These are phyloP conservation scores for Scelioninae gen. 1 DNA, from an alignment of 2,888 invertebrate species.

Conservation along the genomic window DNA sequence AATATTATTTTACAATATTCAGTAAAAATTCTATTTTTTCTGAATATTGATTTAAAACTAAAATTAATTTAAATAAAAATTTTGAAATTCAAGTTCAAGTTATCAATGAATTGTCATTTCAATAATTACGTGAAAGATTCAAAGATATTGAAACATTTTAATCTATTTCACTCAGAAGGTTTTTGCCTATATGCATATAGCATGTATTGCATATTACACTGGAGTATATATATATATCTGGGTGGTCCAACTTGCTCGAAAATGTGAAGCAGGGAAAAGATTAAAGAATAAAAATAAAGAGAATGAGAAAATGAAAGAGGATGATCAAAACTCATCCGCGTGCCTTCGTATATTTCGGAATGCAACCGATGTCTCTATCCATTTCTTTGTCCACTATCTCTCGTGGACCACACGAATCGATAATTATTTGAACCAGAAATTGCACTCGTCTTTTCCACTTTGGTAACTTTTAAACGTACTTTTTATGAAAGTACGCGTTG, in stretches of 20 bases:
- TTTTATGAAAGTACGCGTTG: constrained; percentile 75
- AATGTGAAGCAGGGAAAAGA: constrained; percentile 80
- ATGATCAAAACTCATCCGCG: constrained; percentile 75
- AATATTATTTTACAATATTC: no score
- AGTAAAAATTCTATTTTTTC: no score
- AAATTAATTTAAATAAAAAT: no score
- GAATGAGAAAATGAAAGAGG: constrained; percentile 71
- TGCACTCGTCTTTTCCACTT: constrained; percentile 82
- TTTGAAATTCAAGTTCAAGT: no score
- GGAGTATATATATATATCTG: constrained; percentile 73
- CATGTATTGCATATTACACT: constrained; percentile 75
- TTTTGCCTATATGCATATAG: constrained; percentile 49
- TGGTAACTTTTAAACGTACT: constrained; percentile 77
- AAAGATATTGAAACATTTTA: no score
- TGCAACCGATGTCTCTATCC: constrained; percentile 84
- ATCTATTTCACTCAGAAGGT: background rate
- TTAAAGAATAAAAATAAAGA: constrained; percentile 71
- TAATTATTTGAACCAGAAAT: constrained; percentile 83
- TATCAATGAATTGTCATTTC: no score
- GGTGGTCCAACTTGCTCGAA: constrained; percentile 80
- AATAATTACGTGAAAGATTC: no score
- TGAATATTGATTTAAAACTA: no score
- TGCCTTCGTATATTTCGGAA: constrained; percentile 81
- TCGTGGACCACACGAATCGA: constrained; percentile 84
- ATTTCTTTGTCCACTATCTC: constrained; percentile 80